Base-by-base conservation (phyloP, 1,140 invertebrate species). In the Drosophila yakuba region DNA sequence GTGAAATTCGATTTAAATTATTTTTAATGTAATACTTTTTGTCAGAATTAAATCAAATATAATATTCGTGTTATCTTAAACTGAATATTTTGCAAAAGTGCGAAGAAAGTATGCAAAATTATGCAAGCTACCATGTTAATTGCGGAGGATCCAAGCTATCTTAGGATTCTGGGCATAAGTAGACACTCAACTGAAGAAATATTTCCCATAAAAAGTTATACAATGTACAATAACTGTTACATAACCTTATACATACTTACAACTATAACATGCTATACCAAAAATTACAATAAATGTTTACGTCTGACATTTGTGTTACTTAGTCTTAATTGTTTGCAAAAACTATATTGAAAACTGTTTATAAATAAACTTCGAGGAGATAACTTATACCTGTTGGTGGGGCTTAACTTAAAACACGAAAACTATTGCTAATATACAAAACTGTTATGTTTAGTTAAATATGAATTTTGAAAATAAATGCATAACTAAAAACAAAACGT, bases 361-460 rank as follows among this genome's bases (percentile, higher is more conserved):
- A 32, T 77, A 79, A 69, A 63, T 61, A 45, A 71, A 57, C 39
- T 64, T 71, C 38, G 36, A 50, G 62, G 15, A 20, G 57, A 45
- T 25, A 59, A 71, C 38, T 45, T 54, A 57, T 47, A 74, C 25
- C 41, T 61, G 64, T 76, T 76, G 66, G 64, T 72, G 58, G 56
- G 45, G 59, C 52, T 44, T 44, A 61, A 61, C 44, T 43, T 69
- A 67, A 63, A 71, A 51, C 59, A 68, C 48, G 48, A 88, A 77
- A 56, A 83, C 72, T 80, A 89, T 67, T 89, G 67, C 79, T 82
- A 89, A 69, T 80, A 88, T 79, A 89, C 67, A 83, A 78, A 83
- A 83, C 76, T 89, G 84, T 86, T 86, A 86, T 86, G 76, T 88
- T 86, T 88, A 88, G 83, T 86, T 67, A 73, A 86, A 64, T 73